Percentiles rank a stretch among this genome's conserved stretches.
phyloP scores from a whole-genome alignment of 2,113 vertebrate species.

The Gobius niger region DNA sequence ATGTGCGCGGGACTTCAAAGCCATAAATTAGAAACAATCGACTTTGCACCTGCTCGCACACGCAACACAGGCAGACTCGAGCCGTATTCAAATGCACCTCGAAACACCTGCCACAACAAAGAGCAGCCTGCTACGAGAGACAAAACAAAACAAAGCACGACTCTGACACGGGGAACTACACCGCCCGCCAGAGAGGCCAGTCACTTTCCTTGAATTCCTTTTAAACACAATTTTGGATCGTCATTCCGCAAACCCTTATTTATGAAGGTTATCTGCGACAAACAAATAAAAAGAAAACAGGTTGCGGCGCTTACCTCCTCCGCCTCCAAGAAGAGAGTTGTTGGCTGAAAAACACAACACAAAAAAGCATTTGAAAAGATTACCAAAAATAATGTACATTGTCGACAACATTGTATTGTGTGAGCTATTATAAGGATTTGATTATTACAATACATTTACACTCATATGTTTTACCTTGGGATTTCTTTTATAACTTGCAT shows the following conservation, averaged over 20 bases:
- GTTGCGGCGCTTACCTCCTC: conserved; percentile 80
- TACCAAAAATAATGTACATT: background rate
- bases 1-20: conserved; percentile 60
- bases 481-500: background rate
- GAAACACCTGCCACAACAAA: conserved; percentile 64
- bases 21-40: conserved; percentile 64
- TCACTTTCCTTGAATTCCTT: conserved; percentile 12
- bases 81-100: conserved; percentile 49
- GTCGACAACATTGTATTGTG: background rate
- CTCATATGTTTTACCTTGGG: background rate
- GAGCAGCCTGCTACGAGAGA: conserved; percentile 46
- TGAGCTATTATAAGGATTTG: background rate
- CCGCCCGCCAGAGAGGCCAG: conserved; percentile 3
- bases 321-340: conserved; percentile 85
- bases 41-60: conserved; percentile 46
- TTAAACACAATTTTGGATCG: too few species aligned
- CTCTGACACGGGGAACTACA: conserved; percentile 2
- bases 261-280: background rate
- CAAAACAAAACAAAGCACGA: conserved; percentile 24
- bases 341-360: conserved; percentile 80
- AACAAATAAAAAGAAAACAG: conserved; percentile 26
- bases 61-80: background rate
- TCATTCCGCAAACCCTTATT: background rate
- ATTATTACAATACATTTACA: background rate
- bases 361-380: conserved; percentile 12